Evolutionary conservation across 2,797 vertebrate species (phyloP).

Genomic region (Lepus townsendii): DNA sequence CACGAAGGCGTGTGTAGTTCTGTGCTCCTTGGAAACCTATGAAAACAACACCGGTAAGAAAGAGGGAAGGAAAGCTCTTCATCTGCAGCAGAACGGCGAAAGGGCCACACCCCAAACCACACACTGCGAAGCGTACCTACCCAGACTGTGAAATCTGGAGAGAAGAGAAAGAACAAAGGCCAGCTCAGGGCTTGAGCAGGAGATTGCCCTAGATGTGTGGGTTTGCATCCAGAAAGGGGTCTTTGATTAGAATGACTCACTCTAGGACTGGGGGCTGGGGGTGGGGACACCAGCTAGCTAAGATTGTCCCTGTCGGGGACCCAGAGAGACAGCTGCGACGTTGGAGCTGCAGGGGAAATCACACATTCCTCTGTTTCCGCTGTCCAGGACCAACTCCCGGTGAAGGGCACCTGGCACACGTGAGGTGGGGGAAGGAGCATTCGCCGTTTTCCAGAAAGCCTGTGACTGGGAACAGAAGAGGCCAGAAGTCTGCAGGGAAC

Average conservation of each 20-base stretch:
- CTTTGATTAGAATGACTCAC: neutral
- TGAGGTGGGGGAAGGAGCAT: neutral
- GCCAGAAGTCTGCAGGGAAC: neutral
- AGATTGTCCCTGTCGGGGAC: neutral
- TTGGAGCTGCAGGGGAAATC: neutral
- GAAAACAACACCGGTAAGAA: neutral
- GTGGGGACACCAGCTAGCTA: neutral
- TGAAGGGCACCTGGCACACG: neutral
- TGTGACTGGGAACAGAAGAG: neutral
- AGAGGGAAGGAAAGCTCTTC: neutral
- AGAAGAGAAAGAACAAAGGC: neutral
- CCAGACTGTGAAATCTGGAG: neutral
- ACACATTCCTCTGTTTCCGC: too few relatives aligned
- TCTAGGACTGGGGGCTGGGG: neutral
- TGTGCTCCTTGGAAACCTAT: neutral
- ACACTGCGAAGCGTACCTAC: neutral
- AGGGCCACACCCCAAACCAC: neutral
- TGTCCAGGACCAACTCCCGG: neutral
- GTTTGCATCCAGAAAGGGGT: neutral
- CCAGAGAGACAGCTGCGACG: neutral
- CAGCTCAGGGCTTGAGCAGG: neutral
- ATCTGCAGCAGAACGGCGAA: neutral
- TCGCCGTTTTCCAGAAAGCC: slow-evolving; percentile 12
- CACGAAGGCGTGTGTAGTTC: neutral
- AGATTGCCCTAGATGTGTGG: neutral